Conservation (phyloP, 2,797 vertebrate genomes). For the Cheirogaleus major region DNA sequence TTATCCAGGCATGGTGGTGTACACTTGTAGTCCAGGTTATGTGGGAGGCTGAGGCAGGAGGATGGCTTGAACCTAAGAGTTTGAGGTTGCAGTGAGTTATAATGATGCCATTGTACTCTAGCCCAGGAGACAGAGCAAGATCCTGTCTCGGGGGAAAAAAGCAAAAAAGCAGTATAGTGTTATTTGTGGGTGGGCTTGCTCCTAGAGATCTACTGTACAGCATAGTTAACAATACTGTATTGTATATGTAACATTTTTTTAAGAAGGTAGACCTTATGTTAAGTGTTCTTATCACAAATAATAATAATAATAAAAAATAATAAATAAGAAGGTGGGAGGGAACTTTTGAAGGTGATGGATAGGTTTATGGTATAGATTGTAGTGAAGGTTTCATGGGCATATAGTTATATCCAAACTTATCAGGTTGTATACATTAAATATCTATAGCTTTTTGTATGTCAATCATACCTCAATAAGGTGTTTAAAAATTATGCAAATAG, state of each 20-base stretch:
- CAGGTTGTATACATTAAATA: too few relatives aligned
- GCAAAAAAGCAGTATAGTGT: not conserved
- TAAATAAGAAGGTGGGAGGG: not conserved
- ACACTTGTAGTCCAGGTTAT: not conserved
- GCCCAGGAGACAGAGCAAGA: too few relatives aligned
- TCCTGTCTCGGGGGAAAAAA: too few relatives aligned
- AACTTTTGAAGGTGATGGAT: not conserved
- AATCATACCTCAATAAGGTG: not conserved
- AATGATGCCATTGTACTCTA: not conserved
- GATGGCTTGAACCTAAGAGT: not conserved
- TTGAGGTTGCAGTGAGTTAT: not conserved
- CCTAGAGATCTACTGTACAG: not conserved
- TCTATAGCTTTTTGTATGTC: not conserved
- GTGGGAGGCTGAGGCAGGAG: not conserved
- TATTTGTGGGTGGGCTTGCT: not conserved
- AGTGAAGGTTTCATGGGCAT: too few relatives aligned
- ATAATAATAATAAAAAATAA: not conserved
- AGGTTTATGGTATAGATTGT: too few relatives aligned
- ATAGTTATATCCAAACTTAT: too few relatives aligned
- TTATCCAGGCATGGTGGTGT: not conserved
- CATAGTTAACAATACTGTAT: not conserved
- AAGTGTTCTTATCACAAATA: not conserved
- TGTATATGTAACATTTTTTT: not conserved
- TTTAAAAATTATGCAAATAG: slow-evolving; percentile 7
- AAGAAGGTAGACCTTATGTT: not conserved